These are phyloP conservation scores for Unio delphinus DNA, from an alignment of 2,888 invertebrate genomes.

Conservation along the genomic window DNA sequence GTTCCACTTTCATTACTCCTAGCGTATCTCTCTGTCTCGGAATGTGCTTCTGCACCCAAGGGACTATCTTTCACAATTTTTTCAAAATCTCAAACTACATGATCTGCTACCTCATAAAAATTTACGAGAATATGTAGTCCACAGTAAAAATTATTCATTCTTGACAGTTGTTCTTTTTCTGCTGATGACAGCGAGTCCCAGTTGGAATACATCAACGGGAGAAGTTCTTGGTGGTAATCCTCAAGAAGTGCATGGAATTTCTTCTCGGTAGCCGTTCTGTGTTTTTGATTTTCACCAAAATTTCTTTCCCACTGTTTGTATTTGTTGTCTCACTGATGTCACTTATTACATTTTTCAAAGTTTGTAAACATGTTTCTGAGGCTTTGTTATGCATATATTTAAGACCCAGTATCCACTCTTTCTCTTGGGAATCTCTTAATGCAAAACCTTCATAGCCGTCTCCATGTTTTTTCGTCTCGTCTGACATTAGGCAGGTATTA, in stretches of 20 bases:
- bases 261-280: conserved; percentile 19
- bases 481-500: conserved; percentile 9
- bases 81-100: conserved; percentile 14
- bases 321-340: conserved; percentile 14
- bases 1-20: conserved; percentile 9
- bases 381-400: conserved; percentile 15
- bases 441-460: conserved; percentile 16
- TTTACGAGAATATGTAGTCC: conserved; percentile 19
- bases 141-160: conserved; percentile 20
- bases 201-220: conserved; percentile 9
- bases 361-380: conserved; percentile 6
- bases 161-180: not conserved
- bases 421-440: conserved; percentile 10
- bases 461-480: conserved; percentile 7
- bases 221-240: conserved; percentile 13
- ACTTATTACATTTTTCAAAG: conserved; percentile 8
- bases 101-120: conserved; percentile 18
- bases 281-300: conserved; percentile 13
- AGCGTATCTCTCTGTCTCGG: conserved; percentile 2
- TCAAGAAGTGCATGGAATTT: conserved; percentile 10
- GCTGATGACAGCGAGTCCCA: conserved; percentile 13
- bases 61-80: conserved; percentile 4
- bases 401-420: conserved; percentile 19
- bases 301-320: conserved; percentile 3
- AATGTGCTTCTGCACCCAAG: conserved; percentile 11